A percentile compares a stretch with the other conserved stretches of the same genome.
Conservation (phyloP, 2,797 vertebrate genomes). For the Holocentrus rufus region DNA sequence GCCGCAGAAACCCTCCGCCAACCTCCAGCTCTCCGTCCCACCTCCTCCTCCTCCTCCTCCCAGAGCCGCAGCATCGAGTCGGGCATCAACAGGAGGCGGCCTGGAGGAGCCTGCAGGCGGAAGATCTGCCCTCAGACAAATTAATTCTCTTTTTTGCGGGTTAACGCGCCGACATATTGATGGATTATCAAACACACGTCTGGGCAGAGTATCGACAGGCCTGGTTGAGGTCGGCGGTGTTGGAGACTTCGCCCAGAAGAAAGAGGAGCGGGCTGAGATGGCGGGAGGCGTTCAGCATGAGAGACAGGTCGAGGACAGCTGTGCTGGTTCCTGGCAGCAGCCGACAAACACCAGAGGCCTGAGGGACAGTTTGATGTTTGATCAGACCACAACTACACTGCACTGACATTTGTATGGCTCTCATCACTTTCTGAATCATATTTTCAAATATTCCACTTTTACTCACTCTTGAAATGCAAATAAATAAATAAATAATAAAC, state of each 20-base stretch:
- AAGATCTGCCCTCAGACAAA: constrained; percentile 10
- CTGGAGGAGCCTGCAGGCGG: neutral
- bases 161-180: neutral
- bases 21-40: neutral
- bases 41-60: too few species aligned
- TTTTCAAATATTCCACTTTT: too few species aligned
- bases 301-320: constrained; percentile 55
- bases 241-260: constrained; percentile 13
- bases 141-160: constrained; percentile 1
- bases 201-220: neutral
- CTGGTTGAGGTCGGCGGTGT: constrained; percentile 35
- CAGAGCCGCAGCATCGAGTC: neutral
- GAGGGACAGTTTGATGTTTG: too few species aligned
- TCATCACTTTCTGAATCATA: too few species aligned
- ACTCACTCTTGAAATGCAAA: too few species aligned
- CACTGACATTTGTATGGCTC: too few species aligned
- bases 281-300: constrained; percentile 1
- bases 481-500: too few species aligned
- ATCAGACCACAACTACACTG: too few species aligned
- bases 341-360: constrained; percentile 26
- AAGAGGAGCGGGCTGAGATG: constrained; percentile 21
- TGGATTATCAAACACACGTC: neutral
- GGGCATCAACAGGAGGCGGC: neutral
- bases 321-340: too few species aligned
- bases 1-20: neutral